phyloP scores from a whole-genome alignment of 2,113 vertebrate genomes.

The Mixornis gularis region DNA sequence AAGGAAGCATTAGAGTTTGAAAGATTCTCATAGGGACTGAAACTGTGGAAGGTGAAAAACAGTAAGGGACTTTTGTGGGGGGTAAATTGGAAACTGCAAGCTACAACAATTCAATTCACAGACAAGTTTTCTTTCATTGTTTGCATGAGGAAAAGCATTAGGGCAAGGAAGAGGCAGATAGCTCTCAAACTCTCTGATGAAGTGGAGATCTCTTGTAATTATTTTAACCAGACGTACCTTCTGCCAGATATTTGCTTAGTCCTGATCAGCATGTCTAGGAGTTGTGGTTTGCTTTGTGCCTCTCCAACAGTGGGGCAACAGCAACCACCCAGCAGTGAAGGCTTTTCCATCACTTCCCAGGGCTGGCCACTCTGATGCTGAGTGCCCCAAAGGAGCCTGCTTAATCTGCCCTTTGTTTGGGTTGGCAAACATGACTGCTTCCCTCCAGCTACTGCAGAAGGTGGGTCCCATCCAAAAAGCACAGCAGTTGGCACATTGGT shows the following conservation, averaged over 20 bases:
- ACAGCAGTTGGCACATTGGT: not conserved
- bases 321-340: not conserved
- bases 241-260: not conserved
- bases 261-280: not conserved
- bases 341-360: not conserved
- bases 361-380: fast-evolving
- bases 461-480: not conserved
- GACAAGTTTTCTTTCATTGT: not conserved
- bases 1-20: not conserved
- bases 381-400: not conserved
- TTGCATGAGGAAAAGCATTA: not conserved
- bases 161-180: not conserved
- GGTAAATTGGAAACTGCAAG: not conserved
- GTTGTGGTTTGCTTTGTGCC: not conserved
- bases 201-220: not conserved
- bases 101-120: not conserved
- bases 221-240: not conserved
- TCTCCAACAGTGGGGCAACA: too few relatives aligned
- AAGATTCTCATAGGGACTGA: not conserved
- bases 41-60: not conserved
- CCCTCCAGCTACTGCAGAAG: not conserved
- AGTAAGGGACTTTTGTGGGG: fast-evolving
- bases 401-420: not conserved
- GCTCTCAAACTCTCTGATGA: not conserved
- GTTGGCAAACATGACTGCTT: not conserved